Percentiles rank a stretch among this genome's conserved stretches.
Conservation (phyloP, 2,113 vertebrate species). For the Cacatua alba region DNA sequence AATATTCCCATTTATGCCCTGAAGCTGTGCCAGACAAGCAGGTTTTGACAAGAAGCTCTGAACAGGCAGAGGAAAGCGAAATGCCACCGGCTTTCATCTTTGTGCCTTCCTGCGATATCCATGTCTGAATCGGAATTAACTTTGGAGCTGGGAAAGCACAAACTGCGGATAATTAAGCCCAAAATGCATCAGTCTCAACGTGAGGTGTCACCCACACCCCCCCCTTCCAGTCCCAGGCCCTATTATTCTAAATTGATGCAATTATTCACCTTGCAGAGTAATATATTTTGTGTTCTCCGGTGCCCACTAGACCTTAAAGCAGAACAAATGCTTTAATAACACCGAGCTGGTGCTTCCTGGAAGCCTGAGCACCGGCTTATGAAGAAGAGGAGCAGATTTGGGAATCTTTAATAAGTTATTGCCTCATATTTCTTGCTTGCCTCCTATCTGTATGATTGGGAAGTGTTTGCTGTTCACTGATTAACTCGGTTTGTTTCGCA, state of each 20-base stretch:
- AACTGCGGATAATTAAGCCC: conserved; percentile 23
- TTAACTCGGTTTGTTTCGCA: conserved; percentile 81
- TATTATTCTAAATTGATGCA: conserved; percentile 48
- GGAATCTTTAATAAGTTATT: conserved; percentile 53
- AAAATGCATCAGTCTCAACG: not conserved
- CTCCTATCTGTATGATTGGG: conserved; percentile 52
- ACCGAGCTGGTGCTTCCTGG: not conserved
- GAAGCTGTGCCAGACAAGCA: not conserved
- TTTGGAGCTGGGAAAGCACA: not conserved
- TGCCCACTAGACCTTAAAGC: conserved; percentile 50
- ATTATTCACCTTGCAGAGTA: conserved; percentile 48
- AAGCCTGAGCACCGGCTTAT: not conserved
- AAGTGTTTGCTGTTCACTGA: conserved; percentile 67
- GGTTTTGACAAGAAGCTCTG: not conserved
- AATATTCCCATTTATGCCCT: too few species aligned
- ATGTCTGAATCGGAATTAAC: not conserved
- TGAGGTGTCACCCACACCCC: not conserved
- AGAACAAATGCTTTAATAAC: conserved; percentile 67
- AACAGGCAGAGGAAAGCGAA: not conserved
- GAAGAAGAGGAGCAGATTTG: conserved; percentile 7
- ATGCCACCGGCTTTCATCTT: not conserved
- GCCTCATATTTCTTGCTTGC: conserved; percentile 45
- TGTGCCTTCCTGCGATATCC: not conserved
- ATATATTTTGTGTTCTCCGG: conserved; percentile 32
- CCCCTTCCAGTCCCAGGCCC: not conserved